Conservation (phyloP, 1,140 invertebrate genomes). For the Achatina immaculata region DNA sequence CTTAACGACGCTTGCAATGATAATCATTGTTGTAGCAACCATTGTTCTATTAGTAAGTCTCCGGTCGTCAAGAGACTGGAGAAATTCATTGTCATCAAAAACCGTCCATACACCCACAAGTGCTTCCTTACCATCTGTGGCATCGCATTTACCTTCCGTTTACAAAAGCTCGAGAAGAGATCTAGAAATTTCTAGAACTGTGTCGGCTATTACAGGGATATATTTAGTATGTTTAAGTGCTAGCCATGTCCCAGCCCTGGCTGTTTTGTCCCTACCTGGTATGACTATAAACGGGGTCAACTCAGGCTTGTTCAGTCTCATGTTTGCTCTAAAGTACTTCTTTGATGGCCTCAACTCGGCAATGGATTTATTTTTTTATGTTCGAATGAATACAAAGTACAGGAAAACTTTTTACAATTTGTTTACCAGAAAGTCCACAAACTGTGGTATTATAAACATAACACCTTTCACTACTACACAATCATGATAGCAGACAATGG, state of each 20-base stretch:
- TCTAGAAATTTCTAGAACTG: neutral
- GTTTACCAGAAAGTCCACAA: neutral
- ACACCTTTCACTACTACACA: no score
- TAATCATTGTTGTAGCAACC: conserved; percentile 2
- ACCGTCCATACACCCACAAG: neutral
- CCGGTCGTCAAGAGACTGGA: neutral
- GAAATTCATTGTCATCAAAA: neutral
- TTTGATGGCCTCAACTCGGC: neutral
- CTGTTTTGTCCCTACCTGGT: neutral
- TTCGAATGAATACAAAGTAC: neutral
- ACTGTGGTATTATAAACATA: neutral
- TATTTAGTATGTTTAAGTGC: neutral
- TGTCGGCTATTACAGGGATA: neutral
- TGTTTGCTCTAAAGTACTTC: neutral
- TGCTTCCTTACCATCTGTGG: neutral
- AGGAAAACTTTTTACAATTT: neutral
- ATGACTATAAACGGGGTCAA: neutral
- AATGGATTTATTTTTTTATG: conserved; percentile 8
- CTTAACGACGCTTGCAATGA: neutral
- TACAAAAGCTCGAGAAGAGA: neutral
- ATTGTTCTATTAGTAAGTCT: neutral
- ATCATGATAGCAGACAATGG: no score
- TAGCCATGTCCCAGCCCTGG: neutral
- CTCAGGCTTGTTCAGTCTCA: neutral
- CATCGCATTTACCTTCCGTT: no score